These are phyloP conservation scores for Salarias fasciatus DNA, from an alignment of 2,797 vertebrate species.

Conservation along the genomic window DNA sequence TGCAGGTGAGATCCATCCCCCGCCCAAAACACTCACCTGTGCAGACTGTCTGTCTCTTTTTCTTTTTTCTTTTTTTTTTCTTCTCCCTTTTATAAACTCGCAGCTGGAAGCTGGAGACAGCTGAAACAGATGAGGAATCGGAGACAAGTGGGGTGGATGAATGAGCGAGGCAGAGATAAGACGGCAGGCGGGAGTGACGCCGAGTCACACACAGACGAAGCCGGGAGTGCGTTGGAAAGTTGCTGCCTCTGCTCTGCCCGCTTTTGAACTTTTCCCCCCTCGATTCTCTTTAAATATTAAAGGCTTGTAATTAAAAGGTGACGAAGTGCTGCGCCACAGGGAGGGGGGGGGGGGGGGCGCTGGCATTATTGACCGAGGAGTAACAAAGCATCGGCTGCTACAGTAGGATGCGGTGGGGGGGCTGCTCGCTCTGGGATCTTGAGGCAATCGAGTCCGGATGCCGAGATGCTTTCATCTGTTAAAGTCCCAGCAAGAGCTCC, in stretches of 20 bases:
- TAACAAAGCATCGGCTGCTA: constrained; percentile 56
- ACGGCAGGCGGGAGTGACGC: constrained; percentile 38
- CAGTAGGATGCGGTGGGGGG: neutral
- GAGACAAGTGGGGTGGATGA: constrained; percentile 15
- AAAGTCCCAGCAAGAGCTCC: constrained; percentile 37
- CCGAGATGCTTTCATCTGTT: constrained; percentile 62
- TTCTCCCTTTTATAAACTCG: constrained; percentile 57
- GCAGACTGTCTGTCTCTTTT: constrained; percentile 57
- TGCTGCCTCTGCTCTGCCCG: constrained; percentile 40
- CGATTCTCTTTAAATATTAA: constrained; percentile 80
- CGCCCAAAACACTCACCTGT: constrained; percentile 55
- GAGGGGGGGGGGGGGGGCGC: too few species aligned
- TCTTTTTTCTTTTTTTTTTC: too few species aligned
- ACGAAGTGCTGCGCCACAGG: constrained; percentile 62
- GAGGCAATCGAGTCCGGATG: constrained; percentile 34
- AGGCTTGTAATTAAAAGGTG: constrained; percentile 77
- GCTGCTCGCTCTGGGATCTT: constrained; percentile 17
- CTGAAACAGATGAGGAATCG: constrained; percentile 33
- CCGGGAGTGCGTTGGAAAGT: constrained; percentile 39
- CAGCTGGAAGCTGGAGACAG: constrained; percentile 27
- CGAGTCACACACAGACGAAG: constrained; percentile 33
- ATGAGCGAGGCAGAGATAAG: constrained; percentile 45
- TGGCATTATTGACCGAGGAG: constrained; percentile 65
- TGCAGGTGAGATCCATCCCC: constrained; percentile 62
- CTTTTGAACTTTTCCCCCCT: constrained; percentile 59